Base-by-base conservation (phyloP, 2,797 vertebrate genomes). In the Sebastes itinus region DNA sequence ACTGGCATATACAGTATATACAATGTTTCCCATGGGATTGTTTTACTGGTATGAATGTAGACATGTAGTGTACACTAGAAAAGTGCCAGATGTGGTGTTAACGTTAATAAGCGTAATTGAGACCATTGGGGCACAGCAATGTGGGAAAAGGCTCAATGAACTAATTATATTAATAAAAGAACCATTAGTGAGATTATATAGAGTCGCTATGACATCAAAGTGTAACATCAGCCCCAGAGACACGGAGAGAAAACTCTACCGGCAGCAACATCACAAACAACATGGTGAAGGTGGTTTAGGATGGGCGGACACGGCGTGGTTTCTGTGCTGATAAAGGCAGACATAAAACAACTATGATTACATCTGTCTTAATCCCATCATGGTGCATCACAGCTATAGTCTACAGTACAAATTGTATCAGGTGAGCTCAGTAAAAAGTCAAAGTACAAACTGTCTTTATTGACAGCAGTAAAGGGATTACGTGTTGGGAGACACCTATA, bases 361-460 rank as follows among this genome's bases (percentile, higher is more conserved):
- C 27, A 18, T 61, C 9, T 20, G 3, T 28, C 20, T 38, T 66
- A 27, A 14, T 80, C n/a, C 27, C 3, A 63, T 65, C 16, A 10
- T 58, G 32, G 16, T 20, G 35, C 7, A 55, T 35, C 12, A 52
- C 58, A 20, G 5, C 7, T 1, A 8, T 13, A 30, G 25, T 33
- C 6, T 46, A 12, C 6, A 22, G 58, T 32, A 2, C 28, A 70
- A 11, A 64, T 9, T 8, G 2, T 49, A 35, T 62, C 74, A 75
- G 60, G 6, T 27, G 59, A 74, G 10, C 1, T 42, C 13, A 64
- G 68, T 63, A 25, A 61, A 33, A n/a, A 79, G 75, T 59, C 83
- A 91, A 92, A 89, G 93, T 86, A n/a, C 87, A 82, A 46, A 30
- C 18, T 46, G n/a, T 42, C 27, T 82, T 91, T 71, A 89, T 54